Evolutionary conservation across 2,888 invertebrate genomes (phyloP).

Genomic region (Protophormia terraenovae): DNA sequence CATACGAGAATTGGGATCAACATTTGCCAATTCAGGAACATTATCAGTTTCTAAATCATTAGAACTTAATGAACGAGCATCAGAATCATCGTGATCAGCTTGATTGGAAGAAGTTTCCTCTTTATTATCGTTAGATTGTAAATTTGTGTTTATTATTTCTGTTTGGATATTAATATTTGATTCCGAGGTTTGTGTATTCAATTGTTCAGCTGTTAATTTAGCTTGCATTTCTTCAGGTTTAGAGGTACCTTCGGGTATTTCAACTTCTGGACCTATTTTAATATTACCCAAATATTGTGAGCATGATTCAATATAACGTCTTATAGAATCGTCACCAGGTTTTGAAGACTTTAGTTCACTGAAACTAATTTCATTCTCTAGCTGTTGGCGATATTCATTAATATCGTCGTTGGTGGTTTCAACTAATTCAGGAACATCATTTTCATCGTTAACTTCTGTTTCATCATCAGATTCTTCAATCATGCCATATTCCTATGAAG

Average conservation of each 20-base stretch:
- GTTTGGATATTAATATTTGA: not conserved
- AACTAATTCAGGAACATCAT: conserved; percentile 70
- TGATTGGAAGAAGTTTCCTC: conserved; percentile 32
- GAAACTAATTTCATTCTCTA: conserved; percentile 80
- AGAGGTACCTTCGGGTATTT: conserved; percentile 23
- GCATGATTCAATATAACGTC: conserved; percentile 80
- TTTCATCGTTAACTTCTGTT: conserved; percentile 74
- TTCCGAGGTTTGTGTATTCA: not conserved
- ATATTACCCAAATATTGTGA: conserved; percentile 77
- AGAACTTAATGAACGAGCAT: conserved; percentile 74
- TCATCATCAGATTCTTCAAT: conserved; percentile 79
- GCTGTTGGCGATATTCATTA: conserved; percentile 77
- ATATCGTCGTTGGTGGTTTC: conserved; percentile 75
- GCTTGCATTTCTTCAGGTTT: not conserved
- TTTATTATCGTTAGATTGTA: not conserved
- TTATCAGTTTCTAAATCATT: conserved; percentile 78
- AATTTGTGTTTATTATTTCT: conserved; percentile 32
- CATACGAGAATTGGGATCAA: conserved; percentile 83
- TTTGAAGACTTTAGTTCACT: conserved; percentile 81
- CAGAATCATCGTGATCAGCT: conserved; percentile 66
- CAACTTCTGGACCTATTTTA: conserved; percentile 71
- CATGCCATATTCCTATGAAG: conserved; percentile 83
- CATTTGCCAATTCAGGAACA: conserved; percentile 75
- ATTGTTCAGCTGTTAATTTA: conserved; percentile 44
- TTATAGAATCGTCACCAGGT: conserved; percentile 81